Conservation (phyloP, 2,888 invertebrate species). For the Parnassius mnemosyne region DNA sequence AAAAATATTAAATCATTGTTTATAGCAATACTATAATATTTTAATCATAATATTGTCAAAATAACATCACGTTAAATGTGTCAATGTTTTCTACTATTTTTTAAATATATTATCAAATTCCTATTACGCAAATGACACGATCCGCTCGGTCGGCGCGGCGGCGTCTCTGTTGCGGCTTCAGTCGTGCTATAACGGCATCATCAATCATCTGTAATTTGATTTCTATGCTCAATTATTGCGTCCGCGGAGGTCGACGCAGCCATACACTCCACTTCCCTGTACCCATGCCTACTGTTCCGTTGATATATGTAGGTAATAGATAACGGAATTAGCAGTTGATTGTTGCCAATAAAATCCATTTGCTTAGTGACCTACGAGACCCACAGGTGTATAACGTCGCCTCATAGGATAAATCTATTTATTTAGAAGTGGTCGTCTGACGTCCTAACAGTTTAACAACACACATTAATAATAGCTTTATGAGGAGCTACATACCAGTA, state of each 20-base stretch:
- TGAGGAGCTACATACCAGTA: too few species aligned
- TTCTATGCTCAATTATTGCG: slow-evolving; percentile 81
- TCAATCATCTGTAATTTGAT: slow-evolving; percentile 81
- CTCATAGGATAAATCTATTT: slow-evolving; percentile 5
- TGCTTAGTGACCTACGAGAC: slow-evolving; percentile 12
- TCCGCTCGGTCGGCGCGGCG: slow-evolving; percentile 59
- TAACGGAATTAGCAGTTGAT: slow-evolving; percentile 23
- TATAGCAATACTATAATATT: background rate
- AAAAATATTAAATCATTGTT: too few species aligned
- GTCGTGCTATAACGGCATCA: slow-evolving; percentile 78
- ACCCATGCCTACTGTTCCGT: slow-evolving; percentile 47
- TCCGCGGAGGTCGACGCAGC: slow-evolving; percentile 71
- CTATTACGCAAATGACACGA: slow-evolving; percentile 73
- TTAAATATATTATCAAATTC: slow-evolving; percentile 62
- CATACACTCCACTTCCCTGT: slow-evolving; percentile 56
- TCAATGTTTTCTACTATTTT: slow-evolving; percentile 30
- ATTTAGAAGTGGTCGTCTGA: slow-evolving; percentile 8
- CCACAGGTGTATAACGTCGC: slow-evolving; percentile 9
- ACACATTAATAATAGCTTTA: too few species aligned
- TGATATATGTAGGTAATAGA: slow-evolving; percentile 32
- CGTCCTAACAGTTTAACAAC: background rate
- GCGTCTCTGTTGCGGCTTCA: slow-evolving; percentile 67
- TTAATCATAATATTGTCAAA: too few species aligned
- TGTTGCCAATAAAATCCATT: slow-evolving; percentile 21
- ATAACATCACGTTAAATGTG: background rate